These are phyloP conservation scores for Tiliacea citrago DNA, from an alignment of 2,888 invertebrate genomes.

Conservation along the genomic window DNA sequence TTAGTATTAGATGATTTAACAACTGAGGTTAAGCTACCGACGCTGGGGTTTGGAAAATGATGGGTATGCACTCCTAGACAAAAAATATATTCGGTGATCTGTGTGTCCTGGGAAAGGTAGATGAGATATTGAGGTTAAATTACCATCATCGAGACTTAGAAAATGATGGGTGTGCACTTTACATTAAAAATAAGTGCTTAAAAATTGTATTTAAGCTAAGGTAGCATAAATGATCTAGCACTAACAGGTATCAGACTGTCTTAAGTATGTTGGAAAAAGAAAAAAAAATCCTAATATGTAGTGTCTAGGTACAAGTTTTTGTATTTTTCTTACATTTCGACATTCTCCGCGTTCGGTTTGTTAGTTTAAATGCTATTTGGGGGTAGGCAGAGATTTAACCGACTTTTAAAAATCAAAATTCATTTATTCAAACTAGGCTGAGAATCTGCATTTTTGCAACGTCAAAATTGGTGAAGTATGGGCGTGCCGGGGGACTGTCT, in stretches of 20 bases:
- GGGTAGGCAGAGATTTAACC: neutral
- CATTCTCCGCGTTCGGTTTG: constrained; percentile 26
- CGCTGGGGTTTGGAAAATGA: constrained; percentile 32
- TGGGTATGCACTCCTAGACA: constrained; percentile 15
- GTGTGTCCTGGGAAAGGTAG: no score
- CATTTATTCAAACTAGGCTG: no score
- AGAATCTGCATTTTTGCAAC: no score
- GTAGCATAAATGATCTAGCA: constrained; percentile 35
- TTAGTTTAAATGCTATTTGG: constrained; percentile 3
- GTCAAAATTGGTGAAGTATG: no score
- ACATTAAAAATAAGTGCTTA: neutral
- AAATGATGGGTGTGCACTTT: constrained; percentile 17
- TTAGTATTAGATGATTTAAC: constrained; percentile 47
- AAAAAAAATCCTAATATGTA: constrained; percentile 45
- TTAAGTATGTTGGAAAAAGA: constrained; percentile 17
- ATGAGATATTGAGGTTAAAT: neutral
- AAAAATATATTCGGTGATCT: neutral
- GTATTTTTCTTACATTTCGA: constrained; percentile 61
- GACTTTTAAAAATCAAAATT: no score
- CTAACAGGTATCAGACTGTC: constrained; percentile 47
- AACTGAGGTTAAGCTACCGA: constrained; percentile 28
- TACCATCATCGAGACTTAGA: neutral
- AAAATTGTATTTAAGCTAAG: neutral
- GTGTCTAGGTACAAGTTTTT: constrained; percentile 58
- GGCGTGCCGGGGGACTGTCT: no score